Conservation (phyloP, 2,797 vertebrate species). For the Peromyscus eremicus region DNA sequence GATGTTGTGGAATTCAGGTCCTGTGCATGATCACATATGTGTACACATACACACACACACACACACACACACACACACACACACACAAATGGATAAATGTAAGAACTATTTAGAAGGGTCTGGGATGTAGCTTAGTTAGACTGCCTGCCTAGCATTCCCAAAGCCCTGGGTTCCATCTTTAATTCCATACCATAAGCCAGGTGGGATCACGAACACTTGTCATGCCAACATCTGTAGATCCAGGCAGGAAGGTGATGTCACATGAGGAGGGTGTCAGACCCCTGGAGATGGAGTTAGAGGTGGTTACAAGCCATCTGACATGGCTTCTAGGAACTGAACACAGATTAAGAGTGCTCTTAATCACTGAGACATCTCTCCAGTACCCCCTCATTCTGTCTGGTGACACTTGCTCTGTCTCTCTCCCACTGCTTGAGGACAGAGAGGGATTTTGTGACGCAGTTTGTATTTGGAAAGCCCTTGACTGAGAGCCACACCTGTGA, state of each 20-base stretch:
- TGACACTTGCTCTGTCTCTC: background rate
- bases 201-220: background rate
- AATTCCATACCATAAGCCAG: background rate
- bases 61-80: background rate
- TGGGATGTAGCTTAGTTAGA: background rate
- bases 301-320: background rate
- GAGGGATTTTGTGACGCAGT: rapidly evolving
- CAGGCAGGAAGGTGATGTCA: background rate
- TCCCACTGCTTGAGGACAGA: background rate
- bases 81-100: background rate
- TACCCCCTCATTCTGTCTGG: background rate
- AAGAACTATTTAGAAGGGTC: background rate
- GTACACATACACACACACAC: background rate
- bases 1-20: background rate
- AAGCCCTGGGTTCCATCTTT: background rate
- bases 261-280: background rate
- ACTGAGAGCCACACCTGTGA: rapidly evolving
- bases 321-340: background rate
- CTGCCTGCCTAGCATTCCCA: background rate
- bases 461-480: background rate
- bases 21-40: background rate
- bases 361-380: background rate
- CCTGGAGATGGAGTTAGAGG: background rate
- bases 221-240: background rate
- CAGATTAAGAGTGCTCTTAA: background rate